Conservation (phyloP, 2,113 vertebrate genomes). For the Oreocharis arfaki region DNA sequence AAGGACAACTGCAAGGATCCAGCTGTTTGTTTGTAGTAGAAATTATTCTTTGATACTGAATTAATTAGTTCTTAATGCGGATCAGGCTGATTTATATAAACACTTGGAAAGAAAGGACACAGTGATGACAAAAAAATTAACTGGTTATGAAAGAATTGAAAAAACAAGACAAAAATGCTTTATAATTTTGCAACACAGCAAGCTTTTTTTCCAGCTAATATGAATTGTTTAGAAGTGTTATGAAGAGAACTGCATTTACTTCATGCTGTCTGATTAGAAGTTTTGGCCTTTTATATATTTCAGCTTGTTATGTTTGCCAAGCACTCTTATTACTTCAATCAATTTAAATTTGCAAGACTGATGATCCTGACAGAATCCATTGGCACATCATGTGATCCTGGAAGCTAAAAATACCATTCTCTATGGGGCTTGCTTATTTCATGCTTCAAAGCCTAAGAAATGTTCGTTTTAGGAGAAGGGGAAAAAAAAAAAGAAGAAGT, state of each 20-base stretch:
- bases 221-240: not conserved
- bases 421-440: constrained; percentile 43
- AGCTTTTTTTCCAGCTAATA: not conserved
- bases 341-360: constrained; percentile 68
- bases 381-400: constrained; percentile 38
- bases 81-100: not conserved
- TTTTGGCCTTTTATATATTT: not conserved
- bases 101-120: not conserved
- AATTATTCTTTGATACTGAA: not conserved
- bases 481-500: not conserved
- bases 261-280: constrained; percentile 14
- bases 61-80: not conserved
- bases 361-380: constrained; percentile 49
- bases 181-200: not conserved
- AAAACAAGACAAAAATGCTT: not conserved
- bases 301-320: constrained; percentile 34
- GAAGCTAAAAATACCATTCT: constrained; percentile 59
- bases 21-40: not conserved
- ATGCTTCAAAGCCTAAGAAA: constrained; percentile 52
- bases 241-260: not conserved
- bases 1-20: not conserved
- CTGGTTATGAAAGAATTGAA: not conserved
- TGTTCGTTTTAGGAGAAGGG: not conserved
- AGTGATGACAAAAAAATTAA: not conserved
- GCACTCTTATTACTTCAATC: constrained; percentile 55